These are phyloP conservation scores for Neosilurus mollespiculum DNA, from an alignment of 2,797 vertebrate species.

Conservation along the genomic window DNA sequence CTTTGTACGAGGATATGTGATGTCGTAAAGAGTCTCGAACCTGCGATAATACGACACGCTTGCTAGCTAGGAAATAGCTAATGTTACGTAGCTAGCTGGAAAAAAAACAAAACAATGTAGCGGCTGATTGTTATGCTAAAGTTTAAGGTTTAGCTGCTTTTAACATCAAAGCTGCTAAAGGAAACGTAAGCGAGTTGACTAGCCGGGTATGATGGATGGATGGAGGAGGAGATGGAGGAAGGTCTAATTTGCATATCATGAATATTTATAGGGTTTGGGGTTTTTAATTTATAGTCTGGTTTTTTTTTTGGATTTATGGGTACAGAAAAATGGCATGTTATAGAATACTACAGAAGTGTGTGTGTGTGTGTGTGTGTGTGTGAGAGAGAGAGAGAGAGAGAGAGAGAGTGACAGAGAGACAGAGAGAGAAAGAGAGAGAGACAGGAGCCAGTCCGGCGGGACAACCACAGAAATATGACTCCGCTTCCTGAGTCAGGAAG, in stretches of 20 bases:
- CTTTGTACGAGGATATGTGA: not conserved
- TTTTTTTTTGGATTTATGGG: not conserved
- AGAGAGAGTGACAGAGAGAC: not conserved
- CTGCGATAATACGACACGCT: not conserved
- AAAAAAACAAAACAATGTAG: too few species aligned
- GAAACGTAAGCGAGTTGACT: not conserved
- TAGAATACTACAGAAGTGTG: conserved; percentile 28
- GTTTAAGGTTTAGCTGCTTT: not conserved
- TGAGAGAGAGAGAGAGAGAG: not conserved
- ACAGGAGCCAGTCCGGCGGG: conserved; percentile 49
- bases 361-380: conserved; percentile 28
- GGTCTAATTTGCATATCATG: not conserved
- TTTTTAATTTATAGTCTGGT: not conserved
- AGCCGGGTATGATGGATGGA: not conserved
- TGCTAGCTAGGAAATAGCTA: not conserved
- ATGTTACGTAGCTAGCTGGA: too few species aligned
- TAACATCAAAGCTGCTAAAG: not conserved
- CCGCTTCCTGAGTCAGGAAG: conserved; percentile 55
- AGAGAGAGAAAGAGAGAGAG: conserved; percentile 3
- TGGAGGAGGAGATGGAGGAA: not conserved
- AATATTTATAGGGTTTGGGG: not conserved
- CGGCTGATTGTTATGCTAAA: not conserved
- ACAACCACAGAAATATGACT: conserved; percentile 49
- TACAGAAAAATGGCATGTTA: not conserved
- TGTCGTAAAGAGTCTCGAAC: not conserved